phyloP scores from a whole-genome alignment of 2,888 invertebrate genomes.

The Ommatoiulus sabulosus region DNA sequence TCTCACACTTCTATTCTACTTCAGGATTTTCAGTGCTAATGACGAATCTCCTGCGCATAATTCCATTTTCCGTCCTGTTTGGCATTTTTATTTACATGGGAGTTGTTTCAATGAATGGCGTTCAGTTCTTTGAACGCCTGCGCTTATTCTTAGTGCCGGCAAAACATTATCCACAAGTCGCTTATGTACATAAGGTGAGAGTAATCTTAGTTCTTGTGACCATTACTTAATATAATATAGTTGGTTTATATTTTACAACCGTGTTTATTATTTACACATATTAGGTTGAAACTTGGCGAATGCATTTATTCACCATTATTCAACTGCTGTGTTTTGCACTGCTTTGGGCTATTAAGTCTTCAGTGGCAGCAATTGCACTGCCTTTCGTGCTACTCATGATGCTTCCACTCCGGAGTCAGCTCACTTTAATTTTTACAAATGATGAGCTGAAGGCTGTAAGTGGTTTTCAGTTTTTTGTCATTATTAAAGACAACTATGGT shows the following conservation, averaged over 20 bases:
- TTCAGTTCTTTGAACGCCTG: slow-evolving; percentile 92
- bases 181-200: slow-evolving; percentile 87
- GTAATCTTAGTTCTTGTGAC: slow-evolving; percentile 55
- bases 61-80: slow-evolving; percentile 96
- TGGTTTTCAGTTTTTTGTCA: slow-evolving; percentile 61
- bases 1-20: neutral
- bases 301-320: slow-evolving; percentile 90
- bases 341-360: slow-evolving; percentile 91
- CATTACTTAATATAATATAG: neutral
- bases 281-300: slow-evolving; percentile 86
- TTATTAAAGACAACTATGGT: neutral
- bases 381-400: slow-evolving; percentile 94
- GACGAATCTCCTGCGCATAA: slow-evolving; percentile 81
- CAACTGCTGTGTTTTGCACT: slow-evolving; percentile 83
- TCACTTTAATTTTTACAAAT: slow-evolving; percentile 80
- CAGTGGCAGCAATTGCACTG: slow-evolving; percentile 87
- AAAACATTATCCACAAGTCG: slow-evolving; percentile 92
- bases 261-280: neutral
- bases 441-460: slow-evolving; percentile 87
- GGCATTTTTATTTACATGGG: slow-evolving; percentile 96
- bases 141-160: slow-evolving; percentile 92
- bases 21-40: slow-evolving; percentile 79
- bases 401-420: slow-evolving; percentile 85
- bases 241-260: neutral
- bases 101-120: slow-evolving; percentile 91